A percentile compares a stretch with the other conserved stretches of the same genome.
These are phyloP conservation scores for Bufo gargarizans DNA, from an alignment of 2,113 vertebrate genomes.

Conservation along the genomic window DNA sequence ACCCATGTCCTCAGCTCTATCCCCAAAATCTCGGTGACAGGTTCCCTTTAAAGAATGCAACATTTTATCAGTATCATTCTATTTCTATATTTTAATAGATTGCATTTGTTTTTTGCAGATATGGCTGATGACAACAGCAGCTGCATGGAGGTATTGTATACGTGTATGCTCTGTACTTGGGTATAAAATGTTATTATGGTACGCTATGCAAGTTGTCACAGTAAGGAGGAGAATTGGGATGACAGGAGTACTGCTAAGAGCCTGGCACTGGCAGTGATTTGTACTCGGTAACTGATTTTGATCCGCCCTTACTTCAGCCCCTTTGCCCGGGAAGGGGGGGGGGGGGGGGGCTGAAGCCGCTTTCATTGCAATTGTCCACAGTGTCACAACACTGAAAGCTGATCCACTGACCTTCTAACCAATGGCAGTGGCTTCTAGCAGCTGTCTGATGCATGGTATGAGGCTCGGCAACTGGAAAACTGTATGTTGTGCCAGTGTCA, in stretches of 20 bases:
- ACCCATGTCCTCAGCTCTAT: no score
- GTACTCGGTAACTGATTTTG: neutral
- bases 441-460: conserved; percentile 8
- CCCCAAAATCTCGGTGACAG: no score
- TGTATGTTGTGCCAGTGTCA: neutral
- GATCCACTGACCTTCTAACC: conserved; percentile 13
- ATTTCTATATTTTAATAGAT: neutral
- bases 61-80: neutral
- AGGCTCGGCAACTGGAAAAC: neutral
- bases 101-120: conserved; percentile 51
- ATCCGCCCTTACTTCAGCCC: neutral
- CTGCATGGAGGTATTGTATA: conserved; percentile 61
- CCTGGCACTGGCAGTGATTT: neutral
- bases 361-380: neutral
- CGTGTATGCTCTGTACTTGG: neutral
- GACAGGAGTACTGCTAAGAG: neutral
- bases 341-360: neutral
- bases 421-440: neutral
- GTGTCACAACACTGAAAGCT: conserved; percentile 1
- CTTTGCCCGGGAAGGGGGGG: neutral
- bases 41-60: no score
- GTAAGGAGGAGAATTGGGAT: neutral
- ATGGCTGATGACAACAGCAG: conserved; percentile 69
- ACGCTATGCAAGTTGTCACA: neutral
- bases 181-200: no score